A percentile compares a stretch with the other conserved stretches of the same genome.
Evolutionary conservation across 2,113 vertebrate species (phyloP).

Genomic region (Rhizomys pruinosus): DNA sequence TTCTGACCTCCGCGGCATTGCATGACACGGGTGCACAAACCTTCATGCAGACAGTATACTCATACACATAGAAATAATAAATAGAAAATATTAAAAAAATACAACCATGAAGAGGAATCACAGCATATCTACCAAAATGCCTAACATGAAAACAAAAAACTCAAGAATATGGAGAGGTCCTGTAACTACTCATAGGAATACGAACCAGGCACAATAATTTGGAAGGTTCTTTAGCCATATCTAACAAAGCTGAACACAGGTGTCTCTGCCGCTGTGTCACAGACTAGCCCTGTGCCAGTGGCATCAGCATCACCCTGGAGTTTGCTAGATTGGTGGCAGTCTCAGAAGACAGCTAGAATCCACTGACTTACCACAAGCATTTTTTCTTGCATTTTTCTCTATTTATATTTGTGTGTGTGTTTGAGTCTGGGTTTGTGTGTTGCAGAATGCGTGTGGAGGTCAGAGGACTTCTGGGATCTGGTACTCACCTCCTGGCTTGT

Average conservation of each 20-base stretch:
- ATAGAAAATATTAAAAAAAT: no score
- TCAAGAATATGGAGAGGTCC: background rate
- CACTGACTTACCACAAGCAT: background rate
- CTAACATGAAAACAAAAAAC: constrained; percentile 22
- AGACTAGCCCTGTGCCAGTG: background rate
- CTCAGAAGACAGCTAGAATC: background rate
- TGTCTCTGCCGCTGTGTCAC: background rate
- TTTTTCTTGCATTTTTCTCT: background rate
- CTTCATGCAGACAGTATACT: no score
- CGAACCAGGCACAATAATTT: background rate
- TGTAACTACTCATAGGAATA: background rate
- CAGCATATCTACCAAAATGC: background rate
- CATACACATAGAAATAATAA: no score
- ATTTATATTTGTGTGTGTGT: background rate
- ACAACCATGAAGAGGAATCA: constrained; percentile 20
- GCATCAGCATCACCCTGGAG: background rate
- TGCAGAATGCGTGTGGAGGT: background rate
- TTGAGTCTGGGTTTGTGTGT: background rate
- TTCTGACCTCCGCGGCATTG: no score
- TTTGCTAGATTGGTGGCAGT: background rate
- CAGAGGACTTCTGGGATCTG: background rate
- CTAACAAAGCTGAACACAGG: background rate
- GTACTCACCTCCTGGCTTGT: no score
- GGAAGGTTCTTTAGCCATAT: background rate
- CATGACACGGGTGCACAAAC: no score